Conservation (phyloP, 1,140 invertebrate genomes). For the Apis cerana region DNA sequence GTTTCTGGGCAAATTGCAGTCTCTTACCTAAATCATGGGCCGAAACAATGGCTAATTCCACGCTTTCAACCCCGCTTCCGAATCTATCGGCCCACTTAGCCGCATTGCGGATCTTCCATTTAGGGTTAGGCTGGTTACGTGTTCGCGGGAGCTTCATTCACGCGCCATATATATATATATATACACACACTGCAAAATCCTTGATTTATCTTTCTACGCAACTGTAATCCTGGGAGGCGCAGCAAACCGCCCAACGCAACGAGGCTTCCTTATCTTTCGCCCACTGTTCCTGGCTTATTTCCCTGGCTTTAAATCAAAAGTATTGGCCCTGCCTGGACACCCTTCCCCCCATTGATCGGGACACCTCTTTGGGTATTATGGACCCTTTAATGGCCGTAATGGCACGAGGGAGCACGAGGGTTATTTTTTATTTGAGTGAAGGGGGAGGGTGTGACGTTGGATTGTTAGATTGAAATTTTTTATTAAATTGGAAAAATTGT, state of each 20-base stretch:
- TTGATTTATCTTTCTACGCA: conserved; percentile 39
- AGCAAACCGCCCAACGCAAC: neutral
- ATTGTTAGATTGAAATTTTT: neutral
- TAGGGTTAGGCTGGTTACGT: conserved; percentile 34
- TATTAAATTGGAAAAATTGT: no score
- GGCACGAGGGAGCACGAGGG: neutral
- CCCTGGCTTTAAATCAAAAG: conserved; percentile 27
- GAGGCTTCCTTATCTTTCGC: conserved; percentile 49
- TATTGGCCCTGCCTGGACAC: neutral
- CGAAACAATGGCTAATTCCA: conserved; percentile 63
- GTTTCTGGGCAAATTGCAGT: conserved; percentile 48
- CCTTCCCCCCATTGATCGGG: neutral
- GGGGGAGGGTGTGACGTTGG: no score
- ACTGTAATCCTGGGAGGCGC: neutral
- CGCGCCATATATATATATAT: conserved; percentile 11
- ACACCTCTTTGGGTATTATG: neutral
- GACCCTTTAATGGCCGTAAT: neutral
- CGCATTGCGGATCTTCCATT: conserved; percentile 61
- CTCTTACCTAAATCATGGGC: conserved; percentile 55
- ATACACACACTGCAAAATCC: conserved; percentile 26
- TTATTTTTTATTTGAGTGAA: neutral
- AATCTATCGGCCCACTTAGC: conserved; percentile 62
- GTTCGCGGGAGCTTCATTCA: conserved; percentile 28
- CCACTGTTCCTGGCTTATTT: conserved; percentile 13
- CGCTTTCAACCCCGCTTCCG: conserved; percentile 48